Base-by-base conservation (phyloP, 2,113 vertebrate species). In the Amia ocellicauda region DNA sequence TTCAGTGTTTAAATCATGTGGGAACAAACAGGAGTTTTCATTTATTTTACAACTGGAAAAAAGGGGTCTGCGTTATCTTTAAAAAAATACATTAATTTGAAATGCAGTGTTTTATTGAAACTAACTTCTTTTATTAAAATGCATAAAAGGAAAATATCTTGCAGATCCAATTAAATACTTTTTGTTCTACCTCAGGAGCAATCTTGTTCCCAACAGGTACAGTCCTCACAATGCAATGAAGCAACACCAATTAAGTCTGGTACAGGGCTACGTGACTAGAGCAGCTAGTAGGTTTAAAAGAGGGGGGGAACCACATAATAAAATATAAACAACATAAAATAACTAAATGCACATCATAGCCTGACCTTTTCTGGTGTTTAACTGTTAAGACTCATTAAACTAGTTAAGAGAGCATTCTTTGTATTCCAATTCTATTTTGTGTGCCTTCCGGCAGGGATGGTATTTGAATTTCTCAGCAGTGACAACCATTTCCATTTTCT, bases 111-210 rank as follows among this genome's bases (percentile, higher is more conserved):
- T n/a, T n/a, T n/a, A n/a, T n/a, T n/a, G n/a, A n/a, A n/a, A n/a
- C n/a, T n/a, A n/a, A n/a, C n/a, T n/a, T n/a, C n/a, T n/a, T n/a
- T n/a, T n/a, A n/a, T 36, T 36, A 7, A 7, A 36, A 36, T 36
- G 31, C 5, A 36, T 36, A 36, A 36, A 36, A 36, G 41, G 41
- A 53, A 17, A 65, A 57, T 66, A 52, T 67, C 68, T 69, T 36
- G 36, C 60, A 27, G 59, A 74, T 71, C 75, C 75, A 78, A 80
- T 78, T 78, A 80, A 80, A 76, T 70, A 78, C 63, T 71, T 72
- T 70, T 66, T 17, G 28, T 64, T 70, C 57, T 60, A 69, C 74
- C 73, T 72, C 73, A 69, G 57, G 71, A 76, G 69, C 62, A 20
- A 4, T 53, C 64, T 71, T 74, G 36, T 69, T 80, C 74, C 74